Percentiles rank a stretch among this genome's conserved stretches.
These are phyloP conservation scores for Listronotus bonariensis DNA, from an alignment of 1,140 invertebrate species.

Conservation along the genomic window DNA sequence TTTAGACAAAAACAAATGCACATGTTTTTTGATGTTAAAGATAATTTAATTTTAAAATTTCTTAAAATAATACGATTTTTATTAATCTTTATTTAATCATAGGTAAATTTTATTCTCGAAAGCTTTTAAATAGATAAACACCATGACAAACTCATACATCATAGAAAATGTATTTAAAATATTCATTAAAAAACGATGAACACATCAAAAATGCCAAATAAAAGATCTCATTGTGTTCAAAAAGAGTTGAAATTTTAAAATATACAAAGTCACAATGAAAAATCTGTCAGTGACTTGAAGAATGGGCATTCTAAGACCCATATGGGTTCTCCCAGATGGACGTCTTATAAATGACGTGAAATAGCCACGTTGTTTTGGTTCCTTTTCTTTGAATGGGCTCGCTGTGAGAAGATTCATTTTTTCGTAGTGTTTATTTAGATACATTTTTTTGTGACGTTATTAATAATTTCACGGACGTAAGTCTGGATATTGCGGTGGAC, in stretches of 20 bases:
- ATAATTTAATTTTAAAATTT: too few species aligned
- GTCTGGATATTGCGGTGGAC: too few species aligned
- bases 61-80: too few species aligned
- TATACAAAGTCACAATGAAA: constrained; percentile 26
- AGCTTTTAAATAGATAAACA: not conserved
- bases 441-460: too few species aligned
- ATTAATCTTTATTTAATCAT: too few species aligned
- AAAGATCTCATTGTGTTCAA: constrained; percentile 20
- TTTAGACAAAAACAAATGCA: too few species aligned
- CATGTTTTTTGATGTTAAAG: too few species aligned
- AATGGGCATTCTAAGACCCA: constrained; percentile 27
- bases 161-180: constrained; percentile 1
- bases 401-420: too few species aligned
- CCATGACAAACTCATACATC: too few species aligned
- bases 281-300: constrained; percentile 25
- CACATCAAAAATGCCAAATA: constrained; percentile 20
- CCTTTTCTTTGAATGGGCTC: constrained; percentile 4
- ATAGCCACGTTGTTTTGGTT: constrained; percentile 24
- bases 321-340: constrained; percentile 28
- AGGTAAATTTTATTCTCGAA: too few species aligned
- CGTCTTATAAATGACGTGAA: constrained; percentile 14
- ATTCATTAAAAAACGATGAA: constrained; percentile 19
- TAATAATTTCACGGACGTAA: too few species aligned
- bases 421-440: too few species aligned
- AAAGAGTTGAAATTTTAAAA: constrained; percentile 31